Base-by-base conservation (phyloP, 2,113 vertebrate genomes). In the Puffinus mauretanicus region DNA sequence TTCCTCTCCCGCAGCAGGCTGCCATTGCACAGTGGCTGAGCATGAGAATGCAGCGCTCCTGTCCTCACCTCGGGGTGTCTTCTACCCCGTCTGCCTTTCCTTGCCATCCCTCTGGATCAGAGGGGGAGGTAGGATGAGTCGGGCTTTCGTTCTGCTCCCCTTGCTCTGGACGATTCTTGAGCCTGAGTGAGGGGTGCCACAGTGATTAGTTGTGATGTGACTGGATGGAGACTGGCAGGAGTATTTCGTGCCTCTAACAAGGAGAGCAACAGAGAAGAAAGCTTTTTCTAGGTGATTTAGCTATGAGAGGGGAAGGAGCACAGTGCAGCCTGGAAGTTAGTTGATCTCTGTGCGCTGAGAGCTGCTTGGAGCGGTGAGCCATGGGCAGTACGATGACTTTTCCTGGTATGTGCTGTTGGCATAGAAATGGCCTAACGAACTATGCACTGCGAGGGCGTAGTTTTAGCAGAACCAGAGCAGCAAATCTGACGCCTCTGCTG, bases 381-480 rank as follows among this genome's bases (percentile, higher is more conserved):
- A 3, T 0, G 22, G 55, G 27, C 62, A 11, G 27, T 0, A 2
- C 2, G 62, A 36, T 8, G 34, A 7, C 47, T 29, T 49, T 2
- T 61, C 49, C 15, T 67, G 16, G 30, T 5, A 4, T 8, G 22
- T 40, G 64, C 42, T 29, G 0, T 13, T 22, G 29, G 49, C 62
- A 20, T 6, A 60, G 83, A 49, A 69, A 15, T 44, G 42, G 34
- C 34, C 44, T 11, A 12, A 73, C 0, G 13, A 44, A 6, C 61
- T 29, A 1, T 2, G 40, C 21, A 1, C 29, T 2, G 0, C 19
- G 40, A 40, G 40, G 40, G 62, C 0, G 6, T 11, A 22, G 25
- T 3, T 44, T 13, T 9, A 86, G 46, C 58, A 72, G 71, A 66
- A 38, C 46, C 38, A 26, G 51, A 82, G 78, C 34, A 66, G 58